Conservation (phyloP, 2,797 vertebrate species). For the Alectoris magna region DNA sequence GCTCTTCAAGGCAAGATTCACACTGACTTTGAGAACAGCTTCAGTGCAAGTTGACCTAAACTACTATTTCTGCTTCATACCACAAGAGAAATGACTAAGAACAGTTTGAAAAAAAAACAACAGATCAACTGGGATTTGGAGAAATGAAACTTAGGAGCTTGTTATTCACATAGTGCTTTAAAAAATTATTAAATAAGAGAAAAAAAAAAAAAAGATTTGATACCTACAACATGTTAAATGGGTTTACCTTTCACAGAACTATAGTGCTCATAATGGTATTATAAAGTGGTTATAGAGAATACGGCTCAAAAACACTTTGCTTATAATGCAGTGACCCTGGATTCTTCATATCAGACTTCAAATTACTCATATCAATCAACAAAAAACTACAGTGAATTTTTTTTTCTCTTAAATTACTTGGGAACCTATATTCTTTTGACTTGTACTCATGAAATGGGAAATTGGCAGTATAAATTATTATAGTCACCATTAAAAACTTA, state of each 20-base stretch:
- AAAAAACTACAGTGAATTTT: not conserved
- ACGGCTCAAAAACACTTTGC: not conserved
- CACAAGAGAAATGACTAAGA: not conserved
- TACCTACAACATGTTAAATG: not conserved
- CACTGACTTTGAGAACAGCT: not conserved
- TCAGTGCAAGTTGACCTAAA: not conserved
- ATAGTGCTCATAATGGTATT: not conserved
- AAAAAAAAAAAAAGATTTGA: not conserved
- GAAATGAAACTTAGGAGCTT: not conserved
- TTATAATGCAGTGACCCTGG: not conserved
- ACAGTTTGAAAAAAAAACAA: not conserved
- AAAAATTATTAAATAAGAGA: not conserved
- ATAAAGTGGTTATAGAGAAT: not conserved
- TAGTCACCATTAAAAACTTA: not conserved
- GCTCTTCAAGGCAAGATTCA: not conserved
- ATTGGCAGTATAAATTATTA: not conserved
- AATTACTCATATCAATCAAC: not conserved
- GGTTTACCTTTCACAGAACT: not conserved
- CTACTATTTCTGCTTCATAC: not conserved
- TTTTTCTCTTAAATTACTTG: not conserved
- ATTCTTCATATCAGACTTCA: not conserved
- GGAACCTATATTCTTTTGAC: not conserved
- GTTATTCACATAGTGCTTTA: not conserved
- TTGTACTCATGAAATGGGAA: not conserved
- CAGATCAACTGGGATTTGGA: not conserved